These are phyloP conservation scores for Melipona quadrifasciata DNA, from an alignment of 1,140 invertebrate species.

Conservation along the genomic window DNA sequence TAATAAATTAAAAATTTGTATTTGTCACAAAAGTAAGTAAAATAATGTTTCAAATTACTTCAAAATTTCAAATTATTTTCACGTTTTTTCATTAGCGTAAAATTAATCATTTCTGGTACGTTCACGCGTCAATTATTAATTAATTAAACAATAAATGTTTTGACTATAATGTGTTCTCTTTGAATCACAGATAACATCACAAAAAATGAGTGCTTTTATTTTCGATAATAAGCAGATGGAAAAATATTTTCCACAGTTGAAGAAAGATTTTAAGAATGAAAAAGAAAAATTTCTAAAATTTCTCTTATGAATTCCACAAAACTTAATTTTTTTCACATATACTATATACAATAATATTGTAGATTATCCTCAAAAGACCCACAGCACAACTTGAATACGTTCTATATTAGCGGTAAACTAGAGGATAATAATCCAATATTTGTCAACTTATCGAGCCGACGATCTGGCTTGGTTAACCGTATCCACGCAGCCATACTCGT, in stretches of 20 bases:
- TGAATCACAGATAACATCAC: too few species aligned
- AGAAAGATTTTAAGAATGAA: too few species aligned
- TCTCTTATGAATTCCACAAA: neutral
- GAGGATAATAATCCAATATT: slow-evolving; percentile 23
- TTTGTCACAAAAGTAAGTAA: neutral
- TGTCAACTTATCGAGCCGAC: neutral
- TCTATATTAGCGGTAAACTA: too few species aligned
- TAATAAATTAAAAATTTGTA: neutral
- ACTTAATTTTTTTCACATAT: neutral
- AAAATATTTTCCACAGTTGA: too few species aligned
- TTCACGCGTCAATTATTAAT: too few species aligned
- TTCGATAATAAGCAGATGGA: too few species aligned
- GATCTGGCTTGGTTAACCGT: slow-evolving; percentile 11
- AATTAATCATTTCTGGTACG: too few species aligned
- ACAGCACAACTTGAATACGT: neutral
- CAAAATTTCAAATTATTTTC: too few species aligned
- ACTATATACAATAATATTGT: too few species aligned
- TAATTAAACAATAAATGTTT: too few species aligned
- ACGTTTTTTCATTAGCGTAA: neutral
- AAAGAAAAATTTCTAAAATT: neutral
- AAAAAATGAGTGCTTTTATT: too few species aligned
- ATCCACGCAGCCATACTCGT: neutral
- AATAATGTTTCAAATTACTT: neutral
- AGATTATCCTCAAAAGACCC: neutral
- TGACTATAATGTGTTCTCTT: too few species aligned